phyloP scores from a whole-genome alignment of 2,888 invertebrate species.

The Carcina quercana region DNA sequence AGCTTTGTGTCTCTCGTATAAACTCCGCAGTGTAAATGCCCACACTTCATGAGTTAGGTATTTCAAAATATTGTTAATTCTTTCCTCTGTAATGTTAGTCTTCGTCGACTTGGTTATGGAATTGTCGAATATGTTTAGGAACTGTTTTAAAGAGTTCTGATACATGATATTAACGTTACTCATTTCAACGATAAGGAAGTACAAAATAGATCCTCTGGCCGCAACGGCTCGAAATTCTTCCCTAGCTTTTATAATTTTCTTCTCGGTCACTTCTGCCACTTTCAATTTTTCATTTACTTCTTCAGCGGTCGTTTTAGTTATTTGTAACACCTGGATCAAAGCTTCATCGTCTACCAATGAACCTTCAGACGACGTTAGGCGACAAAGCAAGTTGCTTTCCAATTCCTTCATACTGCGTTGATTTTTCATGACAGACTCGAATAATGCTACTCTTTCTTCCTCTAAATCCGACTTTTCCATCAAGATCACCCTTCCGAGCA shows the following conservation, averaged over 20 bases:
- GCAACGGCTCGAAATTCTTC: constrained; percentile 98
- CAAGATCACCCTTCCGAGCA: constrained; percentile 93
- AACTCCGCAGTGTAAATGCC: constrained; percentile 92
- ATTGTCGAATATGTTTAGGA: constrained; percentile 93
- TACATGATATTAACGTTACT: constrained; percentile 97
- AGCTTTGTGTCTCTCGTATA: constrained; percentile 95
- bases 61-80: constrained; percentile 90
- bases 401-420: constrained; percentile 96
- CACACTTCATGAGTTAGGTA: constrained; percentile 95
- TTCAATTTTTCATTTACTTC: constrained; percentile 96
- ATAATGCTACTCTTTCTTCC: constrained; percentile 92
- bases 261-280: constrained; percentile 94
- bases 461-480: constrained; percentile 98
- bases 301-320: constrained; percentile 91
- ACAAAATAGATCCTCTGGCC: constrained; percentile 93
- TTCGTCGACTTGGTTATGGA: constrained; percentile 94
- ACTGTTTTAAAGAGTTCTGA: constrained; percentile 96
- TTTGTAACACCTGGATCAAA: constrained; percentile 90
- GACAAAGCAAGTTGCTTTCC: constrained; percentile 91
- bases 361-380: constrained; percentile 95
- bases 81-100: constrained; percentile 87
- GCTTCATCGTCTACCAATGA: constrained; percentile 97
- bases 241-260: constrained; percentile 93
- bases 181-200: constrained; percentile 98
- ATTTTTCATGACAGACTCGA: constrained; percentile 97